Evolutionary conservation across 2,113 vertebrate species (phyloP).

Genomic region (Anguilla rostrata): DNA sequence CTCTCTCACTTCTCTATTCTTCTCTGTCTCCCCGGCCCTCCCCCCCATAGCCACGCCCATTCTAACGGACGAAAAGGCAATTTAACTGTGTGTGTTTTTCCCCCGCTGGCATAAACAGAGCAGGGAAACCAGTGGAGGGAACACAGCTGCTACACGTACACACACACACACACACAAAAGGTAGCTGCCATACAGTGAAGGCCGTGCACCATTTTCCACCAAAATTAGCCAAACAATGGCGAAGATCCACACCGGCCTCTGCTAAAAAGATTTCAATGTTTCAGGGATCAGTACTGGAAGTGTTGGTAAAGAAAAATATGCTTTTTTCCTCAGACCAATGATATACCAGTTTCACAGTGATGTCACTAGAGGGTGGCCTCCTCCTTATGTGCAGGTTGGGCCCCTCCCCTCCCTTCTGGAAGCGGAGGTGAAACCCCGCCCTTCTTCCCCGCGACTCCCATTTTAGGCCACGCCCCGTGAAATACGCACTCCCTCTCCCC

Average conservation of each 20-base stretch:
- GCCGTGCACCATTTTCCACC: background rate
- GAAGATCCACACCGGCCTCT: background rate
- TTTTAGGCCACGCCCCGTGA: background rate
- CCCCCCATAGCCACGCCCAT: background rate
- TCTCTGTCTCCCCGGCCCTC: background rate
- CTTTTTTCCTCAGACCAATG: background rate
- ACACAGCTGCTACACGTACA: background rate
- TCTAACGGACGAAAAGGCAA: slow-evolving; percentile 11
- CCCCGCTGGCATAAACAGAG: slow-evolving; percentile 16
- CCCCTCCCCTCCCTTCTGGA: background rate
- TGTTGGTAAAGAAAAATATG: background rate
- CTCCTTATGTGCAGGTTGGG: background rate
- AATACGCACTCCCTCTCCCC: background rate
- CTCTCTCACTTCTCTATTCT: background rate
- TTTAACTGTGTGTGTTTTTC: background rate
- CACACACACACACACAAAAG: background rate
- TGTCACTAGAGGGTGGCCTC: background rate
- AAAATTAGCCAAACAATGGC: background rate
- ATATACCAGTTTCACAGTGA: background rate
- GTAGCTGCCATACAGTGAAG: background rate
- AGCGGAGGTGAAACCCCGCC: background rate
- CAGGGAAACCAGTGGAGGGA: background rate
- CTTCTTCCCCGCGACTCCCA: background rate
- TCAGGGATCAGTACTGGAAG: no score
- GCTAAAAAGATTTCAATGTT: background rate